Conservation (phyloP, 2,888 invertebrate species). For the Synanthedon andrenaeformis region DNA sequence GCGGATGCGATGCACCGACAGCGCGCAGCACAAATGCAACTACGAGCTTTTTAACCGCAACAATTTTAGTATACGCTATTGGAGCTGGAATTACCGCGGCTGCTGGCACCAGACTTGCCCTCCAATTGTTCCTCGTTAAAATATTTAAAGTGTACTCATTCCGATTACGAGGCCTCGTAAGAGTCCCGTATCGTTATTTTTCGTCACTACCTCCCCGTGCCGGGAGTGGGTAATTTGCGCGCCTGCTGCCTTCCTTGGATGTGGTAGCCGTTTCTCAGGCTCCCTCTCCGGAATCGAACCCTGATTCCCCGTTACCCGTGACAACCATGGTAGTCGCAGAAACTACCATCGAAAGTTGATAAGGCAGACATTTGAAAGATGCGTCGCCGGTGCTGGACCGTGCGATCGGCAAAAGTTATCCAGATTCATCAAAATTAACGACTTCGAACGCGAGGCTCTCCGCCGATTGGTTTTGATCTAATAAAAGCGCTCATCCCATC, state of each 20-base stretch:
- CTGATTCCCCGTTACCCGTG: conserved; percentile 78
- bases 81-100: conserved; percentile 21
- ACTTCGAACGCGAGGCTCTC: conserved; percentile 10
- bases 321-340: conserved; percentile 73
- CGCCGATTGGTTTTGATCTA: conserved; percentile 36
- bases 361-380: conserved; percentile 62
- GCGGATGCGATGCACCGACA: conserved; percentile 42
- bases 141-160: not conserved
- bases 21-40: conserved; percentile 49
- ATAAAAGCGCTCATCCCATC: too few relatives aligned
- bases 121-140: not conserved
- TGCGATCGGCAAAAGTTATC: conserved; percentile 26
- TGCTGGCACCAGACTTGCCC: conserved; percentile 71
- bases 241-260: conserved; percentile 70
- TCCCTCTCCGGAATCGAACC: conserved; percentile 58
- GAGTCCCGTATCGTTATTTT: conserved; percentile 75
- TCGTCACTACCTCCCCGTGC: conserved; percentile 69
- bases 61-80: conserved; percentile 51
- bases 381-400: too few relatives aligned
- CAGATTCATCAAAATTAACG: too few relatives aligned
- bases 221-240: not conserved
- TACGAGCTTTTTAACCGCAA: conserved; percentile 64
- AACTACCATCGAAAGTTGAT: conserved; percentile 71
- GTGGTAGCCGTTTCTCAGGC: not conserved
- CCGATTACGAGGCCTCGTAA: conserved; percentile 60